Evolutionary conservation across 2,113 vertebrate species (phyloP).

Genomic region (Entelurus aequoreus): DNA sequence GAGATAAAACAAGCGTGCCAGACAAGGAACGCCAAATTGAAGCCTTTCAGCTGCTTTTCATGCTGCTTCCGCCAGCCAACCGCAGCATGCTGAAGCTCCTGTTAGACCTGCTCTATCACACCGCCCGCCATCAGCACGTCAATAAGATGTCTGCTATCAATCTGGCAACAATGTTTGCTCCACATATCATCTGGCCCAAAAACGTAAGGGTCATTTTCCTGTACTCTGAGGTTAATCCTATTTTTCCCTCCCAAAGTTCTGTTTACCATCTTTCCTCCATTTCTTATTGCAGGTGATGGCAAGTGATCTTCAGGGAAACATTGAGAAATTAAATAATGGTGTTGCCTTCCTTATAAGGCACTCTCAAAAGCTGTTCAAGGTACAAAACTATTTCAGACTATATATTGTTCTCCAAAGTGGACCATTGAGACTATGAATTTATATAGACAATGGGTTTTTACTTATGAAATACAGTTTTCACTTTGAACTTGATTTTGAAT

Average conservation of each 20-base stretch:
- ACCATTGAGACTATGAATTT: too few species aligned
- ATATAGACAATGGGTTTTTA: too few species aligned
- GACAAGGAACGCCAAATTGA: constrained; percentile 93
- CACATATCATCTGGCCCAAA: constrained; percentile 96
- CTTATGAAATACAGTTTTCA: too few species aligned
- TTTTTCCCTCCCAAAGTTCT: background rate
- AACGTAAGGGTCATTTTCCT: constrained; percentile 73
- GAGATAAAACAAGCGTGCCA: constrained; percentile 82
- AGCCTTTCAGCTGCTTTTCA: constrained; percentile 88
- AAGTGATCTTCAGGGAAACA: constrained; percentile 87
- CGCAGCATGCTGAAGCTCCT: constrained; percentile 89
- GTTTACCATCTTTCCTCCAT: background rate
- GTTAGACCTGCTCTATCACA: constrained; percentile 91
- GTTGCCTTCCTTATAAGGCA: constrained; percentile 95
- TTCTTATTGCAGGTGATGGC: constrained; percentile 76
- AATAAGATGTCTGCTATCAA: constrained; percentile 98
- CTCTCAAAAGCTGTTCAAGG: constrained; percentile 91
- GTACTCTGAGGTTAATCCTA: background rate
- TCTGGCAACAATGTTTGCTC: constrained; percentile 94
- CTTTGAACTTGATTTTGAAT: too few species aligned
- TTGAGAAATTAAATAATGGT: constrained; percentile 85
- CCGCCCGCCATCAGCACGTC: constrained; percentile 88
- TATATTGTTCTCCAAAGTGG: too few species aligned
- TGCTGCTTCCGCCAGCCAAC: constrained; percentile 88
- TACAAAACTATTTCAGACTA: constrained; percentile 17